Conservation (phyloP, 2,888 invertebrate species). For the Lithophane ornitopus region DNA sequence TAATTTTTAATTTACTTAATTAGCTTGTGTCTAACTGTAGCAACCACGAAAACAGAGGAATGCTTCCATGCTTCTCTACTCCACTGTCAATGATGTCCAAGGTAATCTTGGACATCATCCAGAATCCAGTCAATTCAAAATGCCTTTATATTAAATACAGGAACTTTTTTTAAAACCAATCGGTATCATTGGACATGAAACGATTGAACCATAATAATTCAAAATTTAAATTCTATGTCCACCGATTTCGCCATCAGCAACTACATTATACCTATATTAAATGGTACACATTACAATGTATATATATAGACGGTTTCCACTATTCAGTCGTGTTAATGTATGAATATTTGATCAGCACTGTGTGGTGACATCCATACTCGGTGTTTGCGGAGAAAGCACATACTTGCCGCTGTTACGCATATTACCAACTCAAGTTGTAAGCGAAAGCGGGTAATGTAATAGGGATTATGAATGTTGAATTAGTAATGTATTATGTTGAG, state of each 20-base stretch:
- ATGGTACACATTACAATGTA: slow-evolving; percentile 30
- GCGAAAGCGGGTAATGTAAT: slow-evolving; percentile 63
- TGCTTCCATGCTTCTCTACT: too few relatives aligned
- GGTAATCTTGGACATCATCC: too few relatives aligned
- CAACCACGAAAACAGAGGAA: too few relatives aligned
- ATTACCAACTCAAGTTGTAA: slow-evolving; percentile 61
- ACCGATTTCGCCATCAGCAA: slow-evolving; percentile 21
- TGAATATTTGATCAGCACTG: slow-evolving; percentile 78
- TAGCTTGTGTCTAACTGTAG: too few relatives aligned
- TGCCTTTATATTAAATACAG: too few relatives aligned
- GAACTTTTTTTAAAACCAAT: neutral
- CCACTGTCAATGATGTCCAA: too few relatives aligned
- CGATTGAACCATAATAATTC: neutral
- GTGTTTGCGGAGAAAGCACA: slow-evolving; percentile 79
- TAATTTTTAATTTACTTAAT: too few relatives aligned
- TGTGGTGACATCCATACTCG: slow-evolving; percentile 62
- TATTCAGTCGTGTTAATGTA: slow-evolving; percentile 58
- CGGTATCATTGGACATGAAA: neutral
- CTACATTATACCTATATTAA: slow-evolving; percentile 1
- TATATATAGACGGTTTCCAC: slow-evolving; percentile 57
- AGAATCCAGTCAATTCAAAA: too few relatives aligned
- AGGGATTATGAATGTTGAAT: neutral
- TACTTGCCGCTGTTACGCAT: slow-evolving; percentile 65
- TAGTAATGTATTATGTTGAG: neutral
- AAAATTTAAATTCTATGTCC: slow-evolving; percentile 6